phyloP scores from a whole-genome alignment of 2,113 vertebrate species.

The Thymallus thymallus region DNA sequence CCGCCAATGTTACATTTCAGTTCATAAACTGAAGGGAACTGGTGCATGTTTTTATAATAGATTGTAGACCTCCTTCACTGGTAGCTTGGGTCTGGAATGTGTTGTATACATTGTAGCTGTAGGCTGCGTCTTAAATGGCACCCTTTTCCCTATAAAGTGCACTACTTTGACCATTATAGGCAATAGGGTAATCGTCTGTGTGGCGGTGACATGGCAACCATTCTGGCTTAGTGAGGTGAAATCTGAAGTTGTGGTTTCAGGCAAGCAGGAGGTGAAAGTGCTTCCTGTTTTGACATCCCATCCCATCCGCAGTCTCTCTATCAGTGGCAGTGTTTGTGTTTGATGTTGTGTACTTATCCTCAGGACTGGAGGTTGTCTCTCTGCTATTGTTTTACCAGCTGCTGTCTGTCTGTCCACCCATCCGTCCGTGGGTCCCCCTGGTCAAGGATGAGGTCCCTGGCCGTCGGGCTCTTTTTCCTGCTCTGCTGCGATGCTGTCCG shows the following conservation, averaged over 20 bases:
- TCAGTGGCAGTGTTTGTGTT: background rate
- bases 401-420: background rate
- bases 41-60: no score
- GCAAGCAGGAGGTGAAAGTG: slow-evolving; percentile 42
- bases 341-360: background rate
- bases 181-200: background rate
- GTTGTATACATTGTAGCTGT: no score
- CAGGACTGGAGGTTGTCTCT: background rate
- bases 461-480: slow-evolving; percentile 53
- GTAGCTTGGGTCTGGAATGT: no score
- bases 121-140: no score
- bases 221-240: slow-evolving; percentile 22
- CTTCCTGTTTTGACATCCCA: slow-evolving; percentile 27
- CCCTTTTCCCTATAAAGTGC: no score
- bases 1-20: background rate
- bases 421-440: slow-evolving; percentile 7
- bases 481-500: slow-evolving; percentile 48
- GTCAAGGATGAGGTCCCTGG: slow-evolving; percentile 57
- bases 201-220: background rate
- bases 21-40: background rate
- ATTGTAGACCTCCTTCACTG: no score
- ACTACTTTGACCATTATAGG: no score
- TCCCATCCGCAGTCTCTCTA: background rate
- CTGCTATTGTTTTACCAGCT: background rate
- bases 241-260: slow-evolving; percentile 38